A percentile compares a stretch with the other conserved stretches of the same genome.
Evolutionary conservation across 2,888 invertebrate genomes (phyloP).

Genomic region (Polydesmus complanatus): DNA sequence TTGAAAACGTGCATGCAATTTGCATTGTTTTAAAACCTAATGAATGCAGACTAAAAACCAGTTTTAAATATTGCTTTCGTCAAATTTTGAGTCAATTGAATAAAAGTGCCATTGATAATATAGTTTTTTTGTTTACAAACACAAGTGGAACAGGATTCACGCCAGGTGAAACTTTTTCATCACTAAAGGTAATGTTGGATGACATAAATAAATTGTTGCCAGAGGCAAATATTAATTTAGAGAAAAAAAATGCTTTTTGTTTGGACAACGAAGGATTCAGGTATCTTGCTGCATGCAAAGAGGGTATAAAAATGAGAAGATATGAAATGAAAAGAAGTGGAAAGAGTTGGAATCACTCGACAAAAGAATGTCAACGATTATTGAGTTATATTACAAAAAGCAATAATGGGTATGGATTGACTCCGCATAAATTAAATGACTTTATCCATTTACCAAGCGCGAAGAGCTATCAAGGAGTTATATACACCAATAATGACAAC

Average conservation of each 20-base stretch:
- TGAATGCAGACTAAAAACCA: constrained; percentile 15
- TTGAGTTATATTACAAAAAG: too few species aligned
- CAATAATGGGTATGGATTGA: too few species aligned
- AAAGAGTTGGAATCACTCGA: too few species aligned
- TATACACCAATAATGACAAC: too few species aligned
- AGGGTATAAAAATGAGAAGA: too few species aligned
- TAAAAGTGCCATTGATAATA: constrained; percentile 21
- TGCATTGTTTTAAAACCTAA: constrained; percentile 22
- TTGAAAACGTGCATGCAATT: constrained; percentile 8
- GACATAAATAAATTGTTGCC: too few species aligned
- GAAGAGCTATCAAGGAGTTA: too few species aligned
- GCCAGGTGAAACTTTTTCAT: constrained; percentile 18
- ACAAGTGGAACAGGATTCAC: constrained; percentile 14
- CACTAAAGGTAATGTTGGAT: too few species aligned
- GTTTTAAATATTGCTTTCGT: constrained; percentile 22
- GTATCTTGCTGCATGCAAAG: constrained; percentile 18
- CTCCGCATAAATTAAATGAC: too few species aligned
- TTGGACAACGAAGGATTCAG: constrained; percentile 22
- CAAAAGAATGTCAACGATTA: too few species aligned
- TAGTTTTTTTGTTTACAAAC: constrained; percentile 24
- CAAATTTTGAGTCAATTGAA: constrained; percentile 23
- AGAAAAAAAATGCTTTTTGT: constrained; percentile 17
- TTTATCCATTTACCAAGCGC: too few species aligned
- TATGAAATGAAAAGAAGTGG: too few species aligned
- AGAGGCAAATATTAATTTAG: not conserved